Evolutionary conservation across 64 coral and sea anemone genomes (phyloP).

Genomic region (Stichodactyla mertensii): DNA sequence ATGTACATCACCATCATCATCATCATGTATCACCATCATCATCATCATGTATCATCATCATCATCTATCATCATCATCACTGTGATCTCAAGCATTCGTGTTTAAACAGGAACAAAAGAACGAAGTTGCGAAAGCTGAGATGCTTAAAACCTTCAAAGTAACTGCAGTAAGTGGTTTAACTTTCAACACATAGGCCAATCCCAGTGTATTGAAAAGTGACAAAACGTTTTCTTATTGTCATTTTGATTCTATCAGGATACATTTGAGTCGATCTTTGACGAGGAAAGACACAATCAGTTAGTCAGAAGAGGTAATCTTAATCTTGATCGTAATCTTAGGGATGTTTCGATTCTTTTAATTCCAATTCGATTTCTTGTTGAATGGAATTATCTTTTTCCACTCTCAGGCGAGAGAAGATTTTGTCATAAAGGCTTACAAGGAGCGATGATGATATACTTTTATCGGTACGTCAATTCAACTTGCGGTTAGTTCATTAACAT

Average conservation of each 20-base stretch:
- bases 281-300: slow-evolving; percentile 54
- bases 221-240: background rate
- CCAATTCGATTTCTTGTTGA: background rate
- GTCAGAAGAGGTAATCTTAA: slow-evolving; percentile 46
- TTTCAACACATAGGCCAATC: too few species aligned
- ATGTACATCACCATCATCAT: background rate
- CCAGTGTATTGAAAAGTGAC: too few species aligned
- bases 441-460: slow-evolving; percentile 83
- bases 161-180: slow-evolving; percentile 18
- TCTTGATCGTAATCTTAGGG: background rate
- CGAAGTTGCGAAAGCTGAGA: slow-evolving; percentile 22
- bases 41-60: background rate
- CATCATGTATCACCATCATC: background rate
- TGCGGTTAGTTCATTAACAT: background rate
- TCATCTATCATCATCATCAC: background rate
- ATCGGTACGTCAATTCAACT: slow-evolving; percentile 40
- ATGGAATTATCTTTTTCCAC: background rate
- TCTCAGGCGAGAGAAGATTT: slow-evolving; percentile 53
- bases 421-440: slow-evolving; percentile 77
- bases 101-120: slow-evolving; percentile 36
- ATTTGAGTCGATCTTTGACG: slow-evolving; percentile 55
- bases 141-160: slow-evolving; percentile 35
- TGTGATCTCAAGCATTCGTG: background rate
- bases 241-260: slow-evolving; percentile 33
- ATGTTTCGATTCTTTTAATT: background rate